These are phyloP conservation scores for Sus scrofa DNA, from an alignment of 2,113 vertebrate species.

Conservation along the genomic window T2T-Sscrofa CM000825.6:34455501-34456000, in stretches of 20 bases:
- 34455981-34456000: no score
- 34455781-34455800: not conserved
- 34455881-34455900: not conserved
- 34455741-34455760: not conserved
- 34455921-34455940: no score
- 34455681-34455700: not conserved
- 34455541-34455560: not conserved
- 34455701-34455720: not conserved
- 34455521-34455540: not conserved
- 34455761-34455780: not conserved
- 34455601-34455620: not conserved
- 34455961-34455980: no score
- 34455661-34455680: not conserved
- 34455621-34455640: not conserved
- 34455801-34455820: not conserved
- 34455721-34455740: conserved; percentile 8
- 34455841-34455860: not conserved
- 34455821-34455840: not conserved
- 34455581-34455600: not conserved
- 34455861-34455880: not conserved
- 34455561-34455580: not conserved
- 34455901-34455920: no score
- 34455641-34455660: not conserved
- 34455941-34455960: no score
- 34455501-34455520: not conserved